phyloP scores from a whole-genome alignment of 2,113 vertebrate genomes.

The Cynopterus brachyotis region DNA sequence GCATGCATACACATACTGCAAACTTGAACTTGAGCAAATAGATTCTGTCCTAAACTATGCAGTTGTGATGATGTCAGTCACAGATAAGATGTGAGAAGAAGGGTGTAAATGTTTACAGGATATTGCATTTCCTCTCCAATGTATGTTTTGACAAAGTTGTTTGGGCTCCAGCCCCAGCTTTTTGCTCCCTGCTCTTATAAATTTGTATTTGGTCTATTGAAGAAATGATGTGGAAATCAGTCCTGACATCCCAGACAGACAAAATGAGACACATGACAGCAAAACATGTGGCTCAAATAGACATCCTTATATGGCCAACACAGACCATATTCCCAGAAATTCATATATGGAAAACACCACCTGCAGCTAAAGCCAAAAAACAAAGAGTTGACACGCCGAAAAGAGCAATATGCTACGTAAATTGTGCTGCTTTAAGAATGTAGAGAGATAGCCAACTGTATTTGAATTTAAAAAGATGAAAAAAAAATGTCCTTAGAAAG shows the following conservation, averaged over 20 bases:
- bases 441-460: slow-evolving; percentile 68
- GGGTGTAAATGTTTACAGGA: slow-evolving; percentile 76
- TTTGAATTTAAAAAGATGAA: slow-evolving; percentile 76
- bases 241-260: slow-evolving; percentile 68
- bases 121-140: slow-evolving; percentile 72
- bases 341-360: slow-evolving; percentile 75
- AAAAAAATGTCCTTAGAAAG: slow-evolving; percentile 72
- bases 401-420: slow-evolving; percentile 67
- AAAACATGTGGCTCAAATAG: slow-evolving; percentile 49
- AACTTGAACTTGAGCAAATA: slow-evolving; percentile 5
- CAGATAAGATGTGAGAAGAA: slow-evolving; percentile 72
- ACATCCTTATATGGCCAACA: slow-evolving; percentile 68
- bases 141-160: slow-evolving; percentile 67
- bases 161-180: slow-evolving; percentile 31
- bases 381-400: slow-evolving; percentile 64
- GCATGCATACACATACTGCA: background rate
- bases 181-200: slow-evolving; percentile 38
- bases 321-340: slow-evolving; percentile 71
- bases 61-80: slow-evolving; percentile 65
- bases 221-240: slow-evolving; percentile 50
- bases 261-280: slow-evolving; percentile 63
- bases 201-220: slow-evolving; percentile 61
- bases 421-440: slow-evolving; percentile 46
- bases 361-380: slow-evolving; percentile 75
- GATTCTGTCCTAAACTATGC: slow-evolving; percentile 55